Evolutionary conservation across 2,113 vertebrate species (phyloP).

Genomic region (Triplophysa tibetana): DNA sequence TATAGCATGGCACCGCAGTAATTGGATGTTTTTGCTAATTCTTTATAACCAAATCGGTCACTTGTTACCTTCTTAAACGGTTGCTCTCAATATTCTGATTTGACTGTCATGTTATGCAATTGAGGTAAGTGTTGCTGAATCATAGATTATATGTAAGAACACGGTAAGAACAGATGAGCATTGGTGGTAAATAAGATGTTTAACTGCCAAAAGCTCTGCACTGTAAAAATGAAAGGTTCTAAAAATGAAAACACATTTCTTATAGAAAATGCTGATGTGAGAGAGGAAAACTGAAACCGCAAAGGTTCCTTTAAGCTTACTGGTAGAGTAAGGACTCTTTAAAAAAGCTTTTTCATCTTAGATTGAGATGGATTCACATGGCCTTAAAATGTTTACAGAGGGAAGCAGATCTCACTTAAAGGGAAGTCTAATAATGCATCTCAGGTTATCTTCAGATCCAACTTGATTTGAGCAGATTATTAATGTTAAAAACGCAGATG

Average conservation of each 20-base stretch:
- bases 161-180: not conserved
- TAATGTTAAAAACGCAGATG: not conserved
- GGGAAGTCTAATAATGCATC: constrained; percentile 42
- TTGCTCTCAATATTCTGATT: constrained; percentile 20
- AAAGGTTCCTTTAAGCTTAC: not conserved
- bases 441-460: constrained; percentile 50
- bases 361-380: constrained; percentile 49
- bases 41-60: constrained; percentile 24
- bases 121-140: not conserved
- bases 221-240: constrained; percentile 24
- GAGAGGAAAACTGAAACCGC: not conserved
- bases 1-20: constrained; percentile 46
- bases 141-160: constrained; percentile 1
- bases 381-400: constrained; percentile 75
- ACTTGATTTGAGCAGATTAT: constrained; percentile 20
- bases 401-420: constrained; percentile 41
- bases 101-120: not conserved
- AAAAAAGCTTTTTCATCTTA: not conserved
- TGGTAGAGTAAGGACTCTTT: not conserved
- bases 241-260: not conserved
- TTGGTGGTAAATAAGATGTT: constrained; percentile 9
- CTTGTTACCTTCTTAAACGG: constrained; percentile 24
- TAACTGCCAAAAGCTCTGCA: constrained; percentile 43
- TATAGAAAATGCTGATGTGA: constrained; percentile 8
- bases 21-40: constrained; percentile 49